These are phyloP conservation scores for Bujurquina vittata DNA, from an alignment of 2,113 vertebrate species.

Conservation along the genomic window DNA sequence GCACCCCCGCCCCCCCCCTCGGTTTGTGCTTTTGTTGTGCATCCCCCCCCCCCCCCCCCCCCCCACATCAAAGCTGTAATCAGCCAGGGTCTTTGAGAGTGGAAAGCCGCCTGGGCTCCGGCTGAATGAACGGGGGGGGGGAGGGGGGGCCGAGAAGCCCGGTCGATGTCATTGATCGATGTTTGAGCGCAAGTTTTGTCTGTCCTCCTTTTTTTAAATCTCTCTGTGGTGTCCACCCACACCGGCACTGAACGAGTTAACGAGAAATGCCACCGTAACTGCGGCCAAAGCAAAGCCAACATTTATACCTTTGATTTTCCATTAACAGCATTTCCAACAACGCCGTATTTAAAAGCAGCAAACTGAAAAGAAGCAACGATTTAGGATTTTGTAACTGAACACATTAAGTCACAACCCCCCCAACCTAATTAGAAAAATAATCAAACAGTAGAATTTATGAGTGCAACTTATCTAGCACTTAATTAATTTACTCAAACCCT, in stretches of 20 bases:
- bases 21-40: no score
- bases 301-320: background rate
- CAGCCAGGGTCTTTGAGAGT: slow-evolving; percentile 63
- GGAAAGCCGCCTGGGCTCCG: slow-evolving; percentile 39
- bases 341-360: background rate
- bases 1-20: no score
- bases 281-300: background rate
- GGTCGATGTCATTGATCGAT: slow-evolving; percentile 78
- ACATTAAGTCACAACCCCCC: no score
- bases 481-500: no score
- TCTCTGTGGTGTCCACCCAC: background rate
- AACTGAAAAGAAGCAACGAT: background rate
- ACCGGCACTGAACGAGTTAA: background rate
- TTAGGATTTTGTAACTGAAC: background rate
- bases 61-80: slow-evolving; percentile 70
- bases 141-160: slow-evolving; percentile 49
- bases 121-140: slow-evolving; percentile 54
- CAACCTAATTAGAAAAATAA: background rate
- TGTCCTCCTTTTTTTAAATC: slow-evolving; percentile 11
- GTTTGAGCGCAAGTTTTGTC: slow-evolving; percentile 41
- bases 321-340: background rate
- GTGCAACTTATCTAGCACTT: no score
- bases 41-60: no score
- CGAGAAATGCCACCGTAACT: background rate
- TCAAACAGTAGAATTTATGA: background rate